Conservation (phyloP, 2,113 vertebrate genomes). For the Litocranius walleri region DNA sequence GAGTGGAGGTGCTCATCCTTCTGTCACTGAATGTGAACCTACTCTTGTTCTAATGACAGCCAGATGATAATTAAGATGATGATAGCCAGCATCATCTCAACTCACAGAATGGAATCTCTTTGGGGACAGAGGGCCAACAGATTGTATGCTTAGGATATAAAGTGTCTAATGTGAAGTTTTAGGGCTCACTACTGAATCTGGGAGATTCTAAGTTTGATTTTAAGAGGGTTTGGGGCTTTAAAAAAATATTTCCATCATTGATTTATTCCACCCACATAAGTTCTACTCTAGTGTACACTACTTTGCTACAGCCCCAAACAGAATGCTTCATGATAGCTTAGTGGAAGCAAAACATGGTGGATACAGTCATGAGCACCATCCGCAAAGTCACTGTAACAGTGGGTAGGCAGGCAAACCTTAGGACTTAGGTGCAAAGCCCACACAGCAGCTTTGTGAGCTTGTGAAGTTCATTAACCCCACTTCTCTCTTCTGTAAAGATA, state of each 20-base stretch:
- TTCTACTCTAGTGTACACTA: neutral
- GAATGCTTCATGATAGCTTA: neutral
- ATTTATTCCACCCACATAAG: neutral
- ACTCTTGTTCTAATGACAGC: neutral
- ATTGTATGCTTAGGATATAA: neutral
- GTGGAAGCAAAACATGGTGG: neutral
- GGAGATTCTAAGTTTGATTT: neutral
- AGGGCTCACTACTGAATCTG: neutral
- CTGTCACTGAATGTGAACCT: accelerated
- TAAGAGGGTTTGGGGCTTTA: neutral
- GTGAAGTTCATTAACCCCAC: neutral
- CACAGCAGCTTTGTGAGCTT: neutral
- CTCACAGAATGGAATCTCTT: neutral
- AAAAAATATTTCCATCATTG: neutral
- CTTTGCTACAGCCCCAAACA: neutral
- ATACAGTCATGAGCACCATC: neutral
- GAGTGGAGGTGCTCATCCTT: neutral
- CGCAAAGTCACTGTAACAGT: accelerated
- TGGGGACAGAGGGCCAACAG: neutral
- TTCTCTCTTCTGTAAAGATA: neutral
- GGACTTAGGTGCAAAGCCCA: neutral
- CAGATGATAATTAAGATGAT: too few species aligned
- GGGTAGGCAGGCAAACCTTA: neutral
- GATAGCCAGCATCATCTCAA: neutral
- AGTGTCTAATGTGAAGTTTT: neutral